A percentile compares a stretch with the other conserved stretches of the same genome.
phyloP scores from a whole-genome alignment of 2,797 vertebrate species.

The Lagorchestes hirsutus region DNA sequence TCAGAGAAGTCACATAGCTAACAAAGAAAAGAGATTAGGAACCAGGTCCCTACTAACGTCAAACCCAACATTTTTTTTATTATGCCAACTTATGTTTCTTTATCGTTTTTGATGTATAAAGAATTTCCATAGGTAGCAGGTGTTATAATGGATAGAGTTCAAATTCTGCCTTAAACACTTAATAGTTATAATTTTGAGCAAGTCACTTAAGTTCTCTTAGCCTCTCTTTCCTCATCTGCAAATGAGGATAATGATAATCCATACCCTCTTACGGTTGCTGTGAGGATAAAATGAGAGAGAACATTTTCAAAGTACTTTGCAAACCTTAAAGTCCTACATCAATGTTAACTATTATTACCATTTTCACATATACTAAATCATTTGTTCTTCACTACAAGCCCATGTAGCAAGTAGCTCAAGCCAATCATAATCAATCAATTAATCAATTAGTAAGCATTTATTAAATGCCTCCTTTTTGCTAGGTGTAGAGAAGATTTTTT shows the following conservation, averaged over 20 bases:
- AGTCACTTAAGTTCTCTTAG: background rate
- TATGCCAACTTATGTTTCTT: background rate
- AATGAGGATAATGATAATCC: background rate
- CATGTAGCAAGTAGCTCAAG: background rate
- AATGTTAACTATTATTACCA: background rate
- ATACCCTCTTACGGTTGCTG: background rate
- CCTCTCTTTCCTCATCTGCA: background rate
- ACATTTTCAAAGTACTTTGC: background rate
- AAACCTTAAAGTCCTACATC: background rate
- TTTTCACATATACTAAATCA: background rate
- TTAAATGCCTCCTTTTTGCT: background rate
- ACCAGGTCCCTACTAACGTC: background rate
- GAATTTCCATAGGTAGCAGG: background rate
- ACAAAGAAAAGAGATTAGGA: background rate
- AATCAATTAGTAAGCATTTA: background rate
- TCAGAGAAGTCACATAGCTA: background rate
- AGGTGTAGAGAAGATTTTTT: background rate
- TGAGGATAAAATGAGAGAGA: background rate
- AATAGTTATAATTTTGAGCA: background rate
- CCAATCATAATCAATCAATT: too few species aligned
- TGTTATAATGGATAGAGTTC: background rate
- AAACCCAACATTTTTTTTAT: background rate
- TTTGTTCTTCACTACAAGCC: background rate
- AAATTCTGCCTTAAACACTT: background rate
- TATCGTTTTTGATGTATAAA: background rate